These are phyloP conservation scores for Hylomyscus alleni DNA, from an alignment of 2,797 vertebrate genomes.

Conservation along the genomic window DNA sequence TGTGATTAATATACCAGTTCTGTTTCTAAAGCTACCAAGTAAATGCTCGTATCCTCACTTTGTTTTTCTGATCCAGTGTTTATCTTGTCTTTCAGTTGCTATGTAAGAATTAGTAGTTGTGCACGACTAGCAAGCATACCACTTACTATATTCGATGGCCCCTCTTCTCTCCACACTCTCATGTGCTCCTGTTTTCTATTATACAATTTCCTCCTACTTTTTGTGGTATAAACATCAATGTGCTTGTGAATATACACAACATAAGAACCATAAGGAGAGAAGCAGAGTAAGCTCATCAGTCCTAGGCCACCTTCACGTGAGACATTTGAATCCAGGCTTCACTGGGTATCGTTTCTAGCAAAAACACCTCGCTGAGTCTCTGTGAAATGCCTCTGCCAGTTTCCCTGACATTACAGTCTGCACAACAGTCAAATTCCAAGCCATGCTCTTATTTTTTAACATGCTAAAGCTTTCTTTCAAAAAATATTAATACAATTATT, in stretches of 20 bases:
- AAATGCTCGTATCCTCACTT: background rate
- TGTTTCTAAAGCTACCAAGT: background rate
- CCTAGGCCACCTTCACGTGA: background rate
- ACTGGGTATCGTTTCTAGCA: background rate
- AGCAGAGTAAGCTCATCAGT: background rate
- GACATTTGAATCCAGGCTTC: background rate
- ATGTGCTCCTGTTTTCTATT: background rate
- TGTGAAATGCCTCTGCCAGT: background rate
- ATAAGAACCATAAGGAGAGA: background rate
- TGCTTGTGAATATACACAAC: background rate
- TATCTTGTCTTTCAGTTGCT: background rate
- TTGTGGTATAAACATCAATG: background rate
- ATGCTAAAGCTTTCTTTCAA: background rate
- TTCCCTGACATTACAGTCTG: background rate
- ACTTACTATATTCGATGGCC: no score
- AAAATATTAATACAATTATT: background rate
- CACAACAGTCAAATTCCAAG: background rate
- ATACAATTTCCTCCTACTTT: background rate
- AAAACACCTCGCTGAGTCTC: background rate
- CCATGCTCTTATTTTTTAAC: background rate
- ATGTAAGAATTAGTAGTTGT: background rate
- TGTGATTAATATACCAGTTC: background rate
- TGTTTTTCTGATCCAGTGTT: background rate
- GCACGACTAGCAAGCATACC: background rate
- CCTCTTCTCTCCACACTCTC: background rate